Evolutionary conservation across 2,888 invertebrate genomes (phyloP).

Genomic region (Tetragonula carbonaria): DNA sequence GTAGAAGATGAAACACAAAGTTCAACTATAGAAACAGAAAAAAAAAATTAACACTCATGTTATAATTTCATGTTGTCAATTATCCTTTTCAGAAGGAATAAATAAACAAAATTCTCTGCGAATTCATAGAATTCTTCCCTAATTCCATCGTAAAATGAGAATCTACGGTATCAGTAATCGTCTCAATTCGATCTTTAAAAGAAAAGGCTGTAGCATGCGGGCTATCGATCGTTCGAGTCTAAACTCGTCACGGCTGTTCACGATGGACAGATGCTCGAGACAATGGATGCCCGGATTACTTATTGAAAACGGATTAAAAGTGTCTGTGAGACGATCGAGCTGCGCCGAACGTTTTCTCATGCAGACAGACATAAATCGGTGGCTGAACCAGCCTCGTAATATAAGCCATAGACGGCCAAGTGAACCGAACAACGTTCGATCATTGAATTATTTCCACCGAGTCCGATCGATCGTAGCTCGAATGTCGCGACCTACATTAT

Average conservation of each 20-base stretch:
- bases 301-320: constrained; percentile 58
- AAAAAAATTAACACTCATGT: rapidly evolving
- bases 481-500: constrained; percentile 46
- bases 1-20: neutral
- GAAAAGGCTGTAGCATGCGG: constrained; percentile 12
- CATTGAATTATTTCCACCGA: constrained; percentile 54
- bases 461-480: constrained; percentile 32
- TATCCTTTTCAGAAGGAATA: too few relatives aligned
- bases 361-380: constrained; percentile 49
- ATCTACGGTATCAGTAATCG: neutral
- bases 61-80: neutral
- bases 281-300: constrained; percentile 57
- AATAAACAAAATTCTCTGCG: too few relatives aligned
- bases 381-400: constrained; percentile 27
- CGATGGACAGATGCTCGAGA: constrained; percentile 34
- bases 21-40: neutral
- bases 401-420: constrained; percentile 31
- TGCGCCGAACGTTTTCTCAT: constrained; percentile 31
- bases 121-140: neutral
- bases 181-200: constrained; percentile 11
- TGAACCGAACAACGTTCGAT: constrained; percentile 32
- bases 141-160: neutral
- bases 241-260: constrained; percentile 49
- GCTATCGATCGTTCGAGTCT: constrained; percentile 53
- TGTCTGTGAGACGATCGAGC: constrained; percentile 32